phyloP scores from a whole-genome alignment of 2,113 vertebrate species.

The Ploceus nigricollis region DNA sequence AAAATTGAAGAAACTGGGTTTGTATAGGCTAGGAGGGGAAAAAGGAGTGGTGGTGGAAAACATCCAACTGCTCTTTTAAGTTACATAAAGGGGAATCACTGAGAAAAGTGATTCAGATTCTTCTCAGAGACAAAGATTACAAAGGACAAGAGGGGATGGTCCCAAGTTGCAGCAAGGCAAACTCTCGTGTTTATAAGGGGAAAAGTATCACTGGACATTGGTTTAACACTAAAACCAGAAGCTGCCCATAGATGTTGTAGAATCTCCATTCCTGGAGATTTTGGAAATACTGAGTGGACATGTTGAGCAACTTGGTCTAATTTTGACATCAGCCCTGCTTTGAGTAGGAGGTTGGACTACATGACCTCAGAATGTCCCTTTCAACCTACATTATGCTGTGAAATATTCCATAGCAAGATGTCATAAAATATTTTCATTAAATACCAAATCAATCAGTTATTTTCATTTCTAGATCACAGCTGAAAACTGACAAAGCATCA shows the following conservation, averaged over 20 bases:
- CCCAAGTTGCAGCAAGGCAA: not conserved
- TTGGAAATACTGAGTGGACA: not conserved
- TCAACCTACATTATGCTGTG: not conserved
- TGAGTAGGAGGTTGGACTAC: not conserved
- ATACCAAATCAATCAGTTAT: not conserved
- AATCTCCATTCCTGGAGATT: not conserved
- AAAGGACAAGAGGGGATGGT: not conserved
- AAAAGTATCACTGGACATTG: not conserved
- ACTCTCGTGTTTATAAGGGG: not conserved
- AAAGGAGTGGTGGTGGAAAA: not conserved
- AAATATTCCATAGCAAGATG: not conserved
- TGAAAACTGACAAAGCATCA: not conserved
- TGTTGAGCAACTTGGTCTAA: not conserved
- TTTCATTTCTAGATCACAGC: not conserved
- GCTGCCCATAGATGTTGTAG: not conserved
- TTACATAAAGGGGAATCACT: not conserved
- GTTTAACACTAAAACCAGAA: not conserved
- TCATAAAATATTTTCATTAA: not conserved
- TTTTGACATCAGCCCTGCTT: constrained; percentile 7
- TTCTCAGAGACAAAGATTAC: not conserved
- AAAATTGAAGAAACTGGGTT: not conserved
- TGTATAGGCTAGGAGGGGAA: not conserved
- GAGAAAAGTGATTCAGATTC: not conserved
- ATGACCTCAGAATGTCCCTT: not conserved
- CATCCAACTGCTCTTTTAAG: not conserved